Evolutionary conservation across 2,888 invertebrate genomes (phyloP), one percentile per base, ranked within the genome.

Genomic region (Heteropelma amictum): DNA sequence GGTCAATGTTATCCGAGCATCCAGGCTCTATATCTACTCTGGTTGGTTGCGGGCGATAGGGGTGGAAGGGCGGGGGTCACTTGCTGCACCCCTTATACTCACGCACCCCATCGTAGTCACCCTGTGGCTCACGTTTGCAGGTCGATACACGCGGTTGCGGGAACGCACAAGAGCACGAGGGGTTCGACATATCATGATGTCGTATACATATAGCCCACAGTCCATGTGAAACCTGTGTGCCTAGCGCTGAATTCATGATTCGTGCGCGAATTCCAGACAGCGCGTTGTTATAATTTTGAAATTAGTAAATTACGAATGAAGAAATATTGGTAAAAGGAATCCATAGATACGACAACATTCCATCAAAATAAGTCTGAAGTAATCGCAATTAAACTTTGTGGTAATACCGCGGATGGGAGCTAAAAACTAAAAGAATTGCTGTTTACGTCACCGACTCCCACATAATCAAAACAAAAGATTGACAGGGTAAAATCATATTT

Each of bases 81-180:
- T 58, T 26, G 58, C 40, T 83, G 80, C 83, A 83, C 82, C 82
- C 82, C 82, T 83, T 81, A 76, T 75, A 79, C 77, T 70, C 82
- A 80, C 82, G 79, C 81, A 84, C 80, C 85, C 83, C 71, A 71
- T 76, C 60, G 23, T 71, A 75, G 71, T 67, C 75, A 63, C 75
- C 61, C 71, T 56, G 56, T 28, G 40, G 54, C 64, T 74, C 82
- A 82, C 80, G 80, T 78, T 72, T 76, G 65, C 72, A 85, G 85
- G 85, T 86, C 86, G 86, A 87, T 86, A 85, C 80, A 81, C 77
- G 78, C 76, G 74, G 77, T 81, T 77, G 77, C 77, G 63, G 58
- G 63, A 47, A 75, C 69, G 68, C 69, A 67, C 72, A 56, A 72
- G 72, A 65, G 63, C 76, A 65, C 64, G 51, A 51, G 14, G 68